A percentile compares a stretch with the other conserved stretches of the same genome.
phyloP scores from a whole-genome alignment of 1,140 invertebrate genomes.

The Lordiphosa stackelbergi region DNA sequence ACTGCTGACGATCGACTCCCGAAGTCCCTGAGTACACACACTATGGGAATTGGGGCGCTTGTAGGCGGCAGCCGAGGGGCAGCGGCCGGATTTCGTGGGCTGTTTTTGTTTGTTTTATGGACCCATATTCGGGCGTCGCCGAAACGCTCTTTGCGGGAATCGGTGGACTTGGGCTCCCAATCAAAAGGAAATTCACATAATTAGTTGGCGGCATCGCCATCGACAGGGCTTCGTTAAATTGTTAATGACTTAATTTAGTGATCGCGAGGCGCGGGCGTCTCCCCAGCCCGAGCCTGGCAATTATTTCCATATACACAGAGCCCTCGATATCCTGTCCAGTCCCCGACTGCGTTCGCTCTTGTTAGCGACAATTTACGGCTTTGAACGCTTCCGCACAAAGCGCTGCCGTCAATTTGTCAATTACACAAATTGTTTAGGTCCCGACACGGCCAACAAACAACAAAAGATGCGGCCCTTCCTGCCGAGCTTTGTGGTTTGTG shows the following conservation, averaged over 20 bases:
- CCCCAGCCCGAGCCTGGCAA: constrained; percentile 34
- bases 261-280: constrained; percentile 54
- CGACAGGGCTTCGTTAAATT: constrained; percentile 62
- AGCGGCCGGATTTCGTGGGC: constrained; percentile 53
- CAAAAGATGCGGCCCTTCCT: constrained; percentile 50
- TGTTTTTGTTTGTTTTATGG: constrained; percentile 65
- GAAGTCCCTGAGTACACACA: constrained; percentile 14
- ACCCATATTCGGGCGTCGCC: constrained; percentile 57
- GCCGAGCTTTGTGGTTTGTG: constrained; percentile 23
- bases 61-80: constrained; percentile 31
- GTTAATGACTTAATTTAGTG: constrained; percentile 76
- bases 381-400: constrained; percentile 74
- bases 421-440: constrained; percentile 75
- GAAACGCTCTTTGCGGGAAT: background rate
- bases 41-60: constrained; percentile 50
- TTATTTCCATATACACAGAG: constrained; percentile 39
- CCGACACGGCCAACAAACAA: constrained; percentile 28
- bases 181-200: constrained; percentile 76
- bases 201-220: constrained; percentile 58
- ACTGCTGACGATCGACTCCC: constrained; percentile 57
- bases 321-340: constrained; percentile 50
- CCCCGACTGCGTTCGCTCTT: constrained; percentile 42
- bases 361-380: constrained; percentile 75
- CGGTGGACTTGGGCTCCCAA: constrained; percentile 30
- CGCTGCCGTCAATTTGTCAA: constrained; percentile 76